phyloP scores from a whole-genome alignment of 1,140 invertebrate species.

The Eupristina koningsbergeri region DNA sequence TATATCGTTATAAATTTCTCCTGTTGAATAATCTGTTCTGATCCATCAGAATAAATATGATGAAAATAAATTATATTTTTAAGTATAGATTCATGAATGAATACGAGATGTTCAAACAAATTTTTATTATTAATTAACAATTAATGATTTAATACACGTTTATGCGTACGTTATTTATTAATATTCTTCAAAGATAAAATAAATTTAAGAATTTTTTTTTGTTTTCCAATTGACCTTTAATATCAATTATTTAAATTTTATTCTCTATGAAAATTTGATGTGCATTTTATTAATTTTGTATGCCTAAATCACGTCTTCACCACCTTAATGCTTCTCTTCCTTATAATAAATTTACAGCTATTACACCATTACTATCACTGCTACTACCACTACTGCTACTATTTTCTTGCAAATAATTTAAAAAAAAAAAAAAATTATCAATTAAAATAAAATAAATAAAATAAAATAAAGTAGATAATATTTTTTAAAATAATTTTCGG shows the following conservation, averaged over 20 bases:
- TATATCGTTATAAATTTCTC: neutral
- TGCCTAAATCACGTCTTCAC: slow-evolving; percentile 30
- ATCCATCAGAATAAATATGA: neutral
- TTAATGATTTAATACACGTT: no score
- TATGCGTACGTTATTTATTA: no score
- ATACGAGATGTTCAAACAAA: no score
- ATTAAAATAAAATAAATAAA: slow-evolving; percentile 4
- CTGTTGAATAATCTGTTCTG: neutral
- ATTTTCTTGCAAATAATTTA: no score
- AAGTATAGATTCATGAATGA: slow-evolving; percentile 23
- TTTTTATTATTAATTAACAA: no score
- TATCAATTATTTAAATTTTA: neutral
- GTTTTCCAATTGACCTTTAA: no score
- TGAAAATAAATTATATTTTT: slow-evolving; percentile 3
- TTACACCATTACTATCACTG: neutral
- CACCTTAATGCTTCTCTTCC: slow-evolving; percentile 31
- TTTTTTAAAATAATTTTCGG: neutral
- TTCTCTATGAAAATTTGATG: slow-evolving; percentile 42
- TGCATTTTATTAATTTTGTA: slow-evolving; percentile 45
- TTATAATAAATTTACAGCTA: slow-evolving; percentile 18
- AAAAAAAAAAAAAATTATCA: no score
- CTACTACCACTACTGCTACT: slow-evolving; percentile 1
- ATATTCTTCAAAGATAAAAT: no score
- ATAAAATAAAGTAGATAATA: neutral
- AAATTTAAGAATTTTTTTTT: no score